Conservation (phyloP, 1,140 invertebrate genomes). For the Saccostrea cuccullata region DNA sequence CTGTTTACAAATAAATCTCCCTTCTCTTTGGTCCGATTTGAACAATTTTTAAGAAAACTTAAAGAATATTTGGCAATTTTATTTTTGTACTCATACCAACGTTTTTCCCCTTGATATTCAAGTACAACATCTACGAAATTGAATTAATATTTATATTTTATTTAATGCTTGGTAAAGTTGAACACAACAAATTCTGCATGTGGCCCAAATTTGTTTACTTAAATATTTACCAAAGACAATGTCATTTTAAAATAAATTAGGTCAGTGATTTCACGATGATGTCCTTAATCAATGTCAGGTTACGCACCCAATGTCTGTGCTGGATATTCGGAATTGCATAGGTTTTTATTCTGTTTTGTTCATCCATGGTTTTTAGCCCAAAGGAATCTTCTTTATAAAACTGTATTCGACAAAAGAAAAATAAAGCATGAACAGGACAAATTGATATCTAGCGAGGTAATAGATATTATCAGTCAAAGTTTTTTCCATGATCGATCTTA, state of each 20-base stretch:
- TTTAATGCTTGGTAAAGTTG: too few species aligned
- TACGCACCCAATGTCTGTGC: not conserved
- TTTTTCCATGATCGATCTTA: not conserved
- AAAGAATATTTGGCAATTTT: too few species aligned
- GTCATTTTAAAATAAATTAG: not conserved
- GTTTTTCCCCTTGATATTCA: too few species aligned
- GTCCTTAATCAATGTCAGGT: not conserved
- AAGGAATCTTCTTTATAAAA: conserved; percentile 11
- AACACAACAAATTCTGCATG: too few species aligned
- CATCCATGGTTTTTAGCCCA: not conserved
- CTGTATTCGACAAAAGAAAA: not conserved
- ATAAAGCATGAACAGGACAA: not conserved
- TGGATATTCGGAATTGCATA: not conserved
- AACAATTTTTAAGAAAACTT: too few species aligned
- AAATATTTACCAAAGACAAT: too few species aligned
- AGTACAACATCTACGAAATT: too few species aligned
- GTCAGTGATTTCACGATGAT: not conserved
- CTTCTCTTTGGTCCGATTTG: too few species aligned
- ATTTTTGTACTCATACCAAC: too few species aligned
- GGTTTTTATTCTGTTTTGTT: not conserved
- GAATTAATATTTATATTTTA: too few species aligned
- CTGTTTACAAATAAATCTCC: too few species aligned
- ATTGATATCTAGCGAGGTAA: not conserved
- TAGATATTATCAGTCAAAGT: not conserved
- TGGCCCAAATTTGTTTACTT: too few species aligned